These are phyloP conservation scores for Isichthys henryi DNA, from an alignment of 2,113 vertebrate species.

Conservation along the genomic window DNA sequence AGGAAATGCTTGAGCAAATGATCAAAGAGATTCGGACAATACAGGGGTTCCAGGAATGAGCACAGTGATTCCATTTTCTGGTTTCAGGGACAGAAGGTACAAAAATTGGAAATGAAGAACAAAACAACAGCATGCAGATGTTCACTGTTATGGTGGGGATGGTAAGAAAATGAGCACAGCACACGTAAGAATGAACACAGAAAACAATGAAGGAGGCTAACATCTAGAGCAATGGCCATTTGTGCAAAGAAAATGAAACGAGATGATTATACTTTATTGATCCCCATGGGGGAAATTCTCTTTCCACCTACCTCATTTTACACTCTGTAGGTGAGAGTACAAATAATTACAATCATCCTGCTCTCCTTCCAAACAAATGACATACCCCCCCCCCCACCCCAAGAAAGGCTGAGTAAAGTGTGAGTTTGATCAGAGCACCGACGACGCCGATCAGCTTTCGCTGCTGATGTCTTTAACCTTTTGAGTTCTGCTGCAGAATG, in stretches of 20 bases:
- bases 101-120: background rate
- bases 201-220: background rate
- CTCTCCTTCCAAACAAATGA: background rate
- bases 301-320: background rate
- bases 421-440: background rate
- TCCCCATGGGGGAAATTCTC: background rate
- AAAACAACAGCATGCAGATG: background rate
- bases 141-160: background rate
- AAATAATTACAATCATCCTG: background rate
- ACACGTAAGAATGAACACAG: background rate
- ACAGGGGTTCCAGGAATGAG: background rate
- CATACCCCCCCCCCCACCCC: background rate
- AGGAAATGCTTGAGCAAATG: background rate
- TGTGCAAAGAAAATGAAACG: background rate
- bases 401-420: background rate
- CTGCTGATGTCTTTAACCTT: background rate
- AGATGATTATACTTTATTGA: background rate
- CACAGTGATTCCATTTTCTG: background rate
- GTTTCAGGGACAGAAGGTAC: background rate
- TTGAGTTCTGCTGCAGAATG: background rate
- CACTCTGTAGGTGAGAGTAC: background rate
- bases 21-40: background rate
- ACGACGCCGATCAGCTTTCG: background rate
- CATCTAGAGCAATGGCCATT: background rate
- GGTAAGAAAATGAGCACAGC: background rate